phyloP scores from a whole-genome alignment of 1,140 invertebrate species.

The Conus ventricosus region DNA sequence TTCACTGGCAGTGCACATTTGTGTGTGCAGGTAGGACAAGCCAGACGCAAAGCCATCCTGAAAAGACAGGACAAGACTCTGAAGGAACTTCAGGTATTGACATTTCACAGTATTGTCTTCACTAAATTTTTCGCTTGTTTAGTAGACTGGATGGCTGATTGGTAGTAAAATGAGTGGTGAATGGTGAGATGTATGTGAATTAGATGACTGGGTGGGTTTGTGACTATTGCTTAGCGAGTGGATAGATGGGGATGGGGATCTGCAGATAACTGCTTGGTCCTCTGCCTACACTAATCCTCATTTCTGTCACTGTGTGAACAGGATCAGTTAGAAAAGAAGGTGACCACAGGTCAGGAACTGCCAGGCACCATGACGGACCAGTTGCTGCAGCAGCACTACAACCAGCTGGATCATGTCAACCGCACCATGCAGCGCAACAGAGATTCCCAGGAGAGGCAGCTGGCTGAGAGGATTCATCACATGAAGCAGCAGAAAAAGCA shows the following conservation, averaged over 20 bases:
- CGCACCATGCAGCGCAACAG: slow-evolving; percentile 58
- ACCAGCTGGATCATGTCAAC: slow-evolving; percentile 65
- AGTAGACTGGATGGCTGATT: too few relatives aligned
- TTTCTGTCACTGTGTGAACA: slow-evolving; percentile 35
- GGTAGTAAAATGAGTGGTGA: too few relatives aligned
- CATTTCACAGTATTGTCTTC: not conserved
- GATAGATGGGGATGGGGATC: too few relatives aligned
- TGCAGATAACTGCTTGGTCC: too few relatives aligned
- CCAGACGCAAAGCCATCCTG: slow-evolving; percentile 66
- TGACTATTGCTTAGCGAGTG: too few relatives aligned
- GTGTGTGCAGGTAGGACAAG: slow-evolving; percentile 62
- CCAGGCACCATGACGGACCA: slow-evolving; percentile 56
- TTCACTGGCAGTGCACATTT: not conserved
- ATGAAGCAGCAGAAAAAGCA: slow-evolving; percentile 63
- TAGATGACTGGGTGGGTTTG: not conserved
- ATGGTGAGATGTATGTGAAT: too few relatives aligned
- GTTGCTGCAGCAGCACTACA: slow-evolving; percentile 68
- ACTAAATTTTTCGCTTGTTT: not conserved
- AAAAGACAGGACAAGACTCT: slow-evolving; percentile 68
- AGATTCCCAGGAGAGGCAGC: slow-evolving; percentile 61
- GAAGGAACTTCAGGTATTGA: slow-evolving; percentile 65
- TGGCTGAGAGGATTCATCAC: slow-evolving; percentile 64
- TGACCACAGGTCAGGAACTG: slow-evolving; percentile 45
- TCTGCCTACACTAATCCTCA: not conserved
- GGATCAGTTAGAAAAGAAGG: slow-evolving; percentile 62